phyloP scores from a whole-genome alignment of 1,140 invertebrate species.

The Eurosta solidaginis region DNA sequence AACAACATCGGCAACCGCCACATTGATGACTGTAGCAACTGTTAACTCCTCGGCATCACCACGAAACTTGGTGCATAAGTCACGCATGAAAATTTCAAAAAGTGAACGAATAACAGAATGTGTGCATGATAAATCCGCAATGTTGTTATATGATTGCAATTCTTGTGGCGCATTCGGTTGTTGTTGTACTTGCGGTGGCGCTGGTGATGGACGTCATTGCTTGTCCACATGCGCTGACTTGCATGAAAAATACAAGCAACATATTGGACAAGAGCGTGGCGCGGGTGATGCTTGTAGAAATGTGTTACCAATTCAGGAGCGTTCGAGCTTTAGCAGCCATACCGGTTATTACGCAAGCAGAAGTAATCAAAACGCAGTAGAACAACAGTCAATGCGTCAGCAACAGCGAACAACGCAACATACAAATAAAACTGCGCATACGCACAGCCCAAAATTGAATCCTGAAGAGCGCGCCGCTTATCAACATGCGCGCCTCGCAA shows the following conservation, averaged over 20 bases:
- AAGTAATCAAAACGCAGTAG: background rate
- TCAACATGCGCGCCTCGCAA: background rate
- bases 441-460: too few relatives aligned
- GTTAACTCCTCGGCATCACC: background rate
- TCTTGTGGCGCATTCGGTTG: background rate
- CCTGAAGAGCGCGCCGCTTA: background rate
- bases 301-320: background rate
- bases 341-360: background rate
- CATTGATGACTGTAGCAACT: slow-evolving; percentile 34
- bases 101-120: background rate
- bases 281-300: background rate
- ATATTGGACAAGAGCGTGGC: background rate
- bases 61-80: background rate
- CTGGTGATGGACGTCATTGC: background rate
- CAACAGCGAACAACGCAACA: too few relatives aligned
- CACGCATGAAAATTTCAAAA: background rate
- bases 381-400: background rate
- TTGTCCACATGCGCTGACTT: background rate
- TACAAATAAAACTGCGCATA: background rate
- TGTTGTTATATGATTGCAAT: background rate
- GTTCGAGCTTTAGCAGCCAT: background rate
- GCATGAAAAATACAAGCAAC: background rate
- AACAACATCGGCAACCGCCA: slow-evolving; percentile 38
- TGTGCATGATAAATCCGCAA: background rate
- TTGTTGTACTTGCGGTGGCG: background rate